Conservation (phyloP, 2,797 vertebrate species). For the Chiloscyllium punctatum region DNA sequence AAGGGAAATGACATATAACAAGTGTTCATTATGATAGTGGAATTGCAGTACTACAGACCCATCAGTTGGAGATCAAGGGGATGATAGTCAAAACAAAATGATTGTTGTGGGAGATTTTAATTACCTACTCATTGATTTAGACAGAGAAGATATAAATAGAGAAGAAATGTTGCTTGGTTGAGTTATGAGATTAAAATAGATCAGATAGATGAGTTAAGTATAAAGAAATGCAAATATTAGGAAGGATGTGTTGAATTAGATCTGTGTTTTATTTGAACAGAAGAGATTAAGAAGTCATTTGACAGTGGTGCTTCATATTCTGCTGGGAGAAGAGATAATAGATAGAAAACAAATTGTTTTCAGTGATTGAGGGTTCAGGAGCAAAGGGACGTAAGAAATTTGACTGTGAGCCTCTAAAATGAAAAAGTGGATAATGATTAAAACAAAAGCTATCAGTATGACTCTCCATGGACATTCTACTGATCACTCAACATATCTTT, state of each 20-base stretch:
- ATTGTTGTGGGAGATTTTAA: neutral
- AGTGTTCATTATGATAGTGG: neutral
- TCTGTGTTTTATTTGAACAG: neutral
- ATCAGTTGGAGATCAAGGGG: neutral
- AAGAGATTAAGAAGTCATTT: neutral
- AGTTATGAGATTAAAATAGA: neutral
- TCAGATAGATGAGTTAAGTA: neutral
- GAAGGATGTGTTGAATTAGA: neutral
- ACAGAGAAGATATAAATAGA: neutral
- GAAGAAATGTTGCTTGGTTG: neutral
- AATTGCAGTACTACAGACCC: neutral
- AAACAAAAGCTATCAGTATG: neutral
- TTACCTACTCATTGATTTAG: neutral
- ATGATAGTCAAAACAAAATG: neutral
- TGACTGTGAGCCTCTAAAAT: neutral
- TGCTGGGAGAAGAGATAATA: neutral
- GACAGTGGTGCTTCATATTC: neutral
- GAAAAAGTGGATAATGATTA: neutral
- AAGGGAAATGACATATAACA: too few relatives aligned
- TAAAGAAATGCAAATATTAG: neutral
- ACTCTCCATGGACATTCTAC: neutral
- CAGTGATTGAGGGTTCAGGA: neutral
- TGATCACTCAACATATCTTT: neutral
- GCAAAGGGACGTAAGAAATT: neutral
- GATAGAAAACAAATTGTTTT: neutral